phyloP scores from a whole-genome alignment of 2,113 vertebrate genomes.

The Echinops telfairi region DNA sequence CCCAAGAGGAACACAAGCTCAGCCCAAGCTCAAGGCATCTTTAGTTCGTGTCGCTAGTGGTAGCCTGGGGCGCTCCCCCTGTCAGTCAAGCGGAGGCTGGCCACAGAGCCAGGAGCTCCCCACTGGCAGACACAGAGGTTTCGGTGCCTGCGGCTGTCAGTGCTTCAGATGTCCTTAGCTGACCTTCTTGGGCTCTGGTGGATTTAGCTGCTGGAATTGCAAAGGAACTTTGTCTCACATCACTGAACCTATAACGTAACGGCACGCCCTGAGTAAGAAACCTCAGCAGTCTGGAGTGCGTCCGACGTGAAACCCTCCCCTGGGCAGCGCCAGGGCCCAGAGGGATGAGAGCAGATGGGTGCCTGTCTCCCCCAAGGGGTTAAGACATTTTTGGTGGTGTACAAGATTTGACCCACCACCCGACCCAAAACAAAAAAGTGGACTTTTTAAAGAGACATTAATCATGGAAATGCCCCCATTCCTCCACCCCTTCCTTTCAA shows the following conservation, averaged over 20 bases:
- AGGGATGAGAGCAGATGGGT: background rate
- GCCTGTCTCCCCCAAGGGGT: background rate
- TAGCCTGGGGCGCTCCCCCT: background rate
- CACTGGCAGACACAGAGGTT: background rate
- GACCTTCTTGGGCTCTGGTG: slow-evolving; percentile 22
- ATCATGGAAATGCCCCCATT: background rate
- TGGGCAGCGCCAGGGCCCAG: background rate
- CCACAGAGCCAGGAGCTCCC: background rate
- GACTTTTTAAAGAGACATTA: slow-evolving; percentile 32
- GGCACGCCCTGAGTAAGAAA: slow-evolving; percentile 62
- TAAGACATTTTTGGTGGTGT: slow-evolving; percentile 50
- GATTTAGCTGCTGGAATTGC: slow-evolving; percentile 55
- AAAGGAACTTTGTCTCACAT: background rate
- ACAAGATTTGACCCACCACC: slow-evolving; percentile 16
- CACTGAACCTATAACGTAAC: slow-evolving; percentile 58
- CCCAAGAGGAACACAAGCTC: slow-evolving; percentile 12
- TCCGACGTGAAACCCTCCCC: slow-evolving; percentile 46
- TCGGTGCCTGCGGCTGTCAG: background rate
- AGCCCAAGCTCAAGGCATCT: background rate
- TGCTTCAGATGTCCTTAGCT: background rate
- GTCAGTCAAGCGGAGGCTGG: background rate
- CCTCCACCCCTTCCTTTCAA: too few relatives aligned
- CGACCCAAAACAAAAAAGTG: slow-evolving; percentile 36
- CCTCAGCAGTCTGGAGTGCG: slow-evolving; percentile 40
- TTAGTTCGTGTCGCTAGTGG: background rate